Evolutionary conservation across 1,140 invertebrate species (phyloP).

Genomic region (Maniola jurtina): DNA sequence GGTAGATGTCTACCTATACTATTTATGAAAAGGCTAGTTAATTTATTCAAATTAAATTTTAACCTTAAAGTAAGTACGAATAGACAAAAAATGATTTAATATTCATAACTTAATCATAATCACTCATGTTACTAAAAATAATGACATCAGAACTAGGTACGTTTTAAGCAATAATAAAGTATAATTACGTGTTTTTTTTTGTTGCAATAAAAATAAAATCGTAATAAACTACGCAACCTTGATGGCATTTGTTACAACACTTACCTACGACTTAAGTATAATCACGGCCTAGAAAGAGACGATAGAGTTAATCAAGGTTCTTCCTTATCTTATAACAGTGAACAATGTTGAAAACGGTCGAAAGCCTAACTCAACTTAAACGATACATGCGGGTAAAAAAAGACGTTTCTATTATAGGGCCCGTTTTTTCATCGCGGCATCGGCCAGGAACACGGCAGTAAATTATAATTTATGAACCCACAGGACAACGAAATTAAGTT

Average conservation of each 20-base stretch:
- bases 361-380: conserved; percentile 57
- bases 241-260: conserved; percentile 6
- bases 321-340: conserved; percentile 21
- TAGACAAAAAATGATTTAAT: no score
- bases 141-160: no score
- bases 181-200: background rate
- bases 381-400: conserved; percentile 72
- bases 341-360: conserved; percentile 47
- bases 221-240: background rate
- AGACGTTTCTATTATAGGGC: conserved; percentile 72
- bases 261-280: background rate
- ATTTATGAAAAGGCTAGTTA: no score
- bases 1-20: no score
- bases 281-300: conserved; percentile 32
- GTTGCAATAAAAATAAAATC: background rate
- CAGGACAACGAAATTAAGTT: conserved; percentile 72
- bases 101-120: no score
- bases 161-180: background rate
- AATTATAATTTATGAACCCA: conserved; percentile 74
- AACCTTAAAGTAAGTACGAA: no score
- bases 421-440: conserved; percentile 58
- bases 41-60: no score
- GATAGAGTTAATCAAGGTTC: conserved; percentile 24
- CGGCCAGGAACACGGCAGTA: conserved; percentile 62
- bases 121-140: background rate